These are phyloP conservation scores for Parnassius apollo DNA, from an alignment of 2,888 invertebrate species.

Conservation along the genomic window DNA sequence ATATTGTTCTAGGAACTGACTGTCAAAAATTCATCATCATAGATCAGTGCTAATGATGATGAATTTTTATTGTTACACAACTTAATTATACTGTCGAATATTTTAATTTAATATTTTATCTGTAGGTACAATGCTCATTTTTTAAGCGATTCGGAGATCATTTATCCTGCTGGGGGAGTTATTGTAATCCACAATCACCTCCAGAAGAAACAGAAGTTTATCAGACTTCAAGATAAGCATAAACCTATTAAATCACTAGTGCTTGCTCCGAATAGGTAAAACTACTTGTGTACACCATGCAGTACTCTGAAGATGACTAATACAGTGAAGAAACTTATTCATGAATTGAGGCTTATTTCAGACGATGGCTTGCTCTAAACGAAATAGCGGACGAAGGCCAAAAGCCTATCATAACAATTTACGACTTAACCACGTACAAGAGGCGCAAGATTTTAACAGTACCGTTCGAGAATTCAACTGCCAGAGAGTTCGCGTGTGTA, in stretches of 20 bases:
- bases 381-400: constrained; percentile 83
- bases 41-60: too few relatives aligned
- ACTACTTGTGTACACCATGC: not conserved
- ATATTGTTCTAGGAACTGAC: too few relatives aligned
- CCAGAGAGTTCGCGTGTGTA: constrained; percentile 85
- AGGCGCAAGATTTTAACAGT: constrained; percentile 84
- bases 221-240: constrained; percentile 85
- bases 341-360: constrained; percentile 45
- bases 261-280: constrained; percentile 85
- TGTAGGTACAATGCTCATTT: constrained; percentile 86
- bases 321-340: not conserved
- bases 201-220: constrained; percentile 86
- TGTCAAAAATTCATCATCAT: too few relatives aligned
- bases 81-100: too few relatives aligned
- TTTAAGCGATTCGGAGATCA: constrained; percentile 86
- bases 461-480: constrained; percentile 81
- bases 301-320: not conserved
- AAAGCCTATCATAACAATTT: constrained; percentile 85
- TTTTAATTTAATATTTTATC: too few relatives aligned
- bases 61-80: too few relatives aligned
- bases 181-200: constrained; percentile 87
- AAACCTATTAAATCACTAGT: constrained; percentile 83
- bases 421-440: constrained; percentile 86
- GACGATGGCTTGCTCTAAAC: constrained; percentile 84
- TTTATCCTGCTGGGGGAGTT: constrained; percentile 90